Evolutionary conservation across 2,797 vertebrate genomes (phyloP).

Genomic region (Oceanodroma leucorhoa): DNA sequence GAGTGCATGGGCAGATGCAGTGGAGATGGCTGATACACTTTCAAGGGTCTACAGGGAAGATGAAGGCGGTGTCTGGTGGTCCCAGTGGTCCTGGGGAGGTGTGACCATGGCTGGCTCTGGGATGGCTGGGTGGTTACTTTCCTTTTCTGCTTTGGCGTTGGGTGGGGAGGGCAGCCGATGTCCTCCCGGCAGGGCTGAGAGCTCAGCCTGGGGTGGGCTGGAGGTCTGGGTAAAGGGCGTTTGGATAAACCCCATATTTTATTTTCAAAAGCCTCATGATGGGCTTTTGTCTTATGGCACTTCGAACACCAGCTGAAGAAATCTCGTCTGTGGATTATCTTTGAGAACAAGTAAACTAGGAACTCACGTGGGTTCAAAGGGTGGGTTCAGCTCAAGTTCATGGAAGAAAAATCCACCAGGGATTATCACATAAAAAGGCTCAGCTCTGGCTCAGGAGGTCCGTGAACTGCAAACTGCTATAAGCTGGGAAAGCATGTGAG

Average conservation of each 20-base stretch:
- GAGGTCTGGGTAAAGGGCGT: background rate
- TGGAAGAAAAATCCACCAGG: background rate
- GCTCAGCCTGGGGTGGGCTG: background rate
- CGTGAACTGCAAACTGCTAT: background rate
- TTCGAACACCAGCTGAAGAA: background rate
- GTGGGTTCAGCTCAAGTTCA: slow-evolving; percentile 42
- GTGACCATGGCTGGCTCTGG: background rate
- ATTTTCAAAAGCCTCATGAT: background rate
- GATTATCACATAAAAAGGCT: slow-evolving; percentile 35
- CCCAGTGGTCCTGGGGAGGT: background rate
- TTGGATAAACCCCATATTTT: background rate
- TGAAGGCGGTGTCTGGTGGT: background rate
- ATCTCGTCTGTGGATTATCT: background rate
- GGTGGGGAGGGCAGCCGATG: fast-evolving
- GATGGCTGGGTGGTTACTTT: background rate
- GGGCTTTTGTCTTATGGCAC: background rate
- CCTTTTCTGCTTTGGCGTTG: background rate
- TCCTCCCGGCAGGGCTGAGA: background rate
- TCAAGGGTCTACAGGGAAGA: background rate
- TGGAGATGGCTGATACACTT: background rate
- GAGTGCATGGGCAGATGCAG: background rate
- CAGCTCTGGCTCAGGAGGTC: background rate
- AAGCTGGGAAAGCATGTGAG: slow-evolving; percentile 12
- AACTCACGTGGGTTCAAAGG: slow-evolving; percentile 9
- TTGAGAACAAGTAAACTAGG: background rate